Conservation (phyloP, 2,797 vertebrate genomes). For the Hypotaenidia okinawae region DNA sequence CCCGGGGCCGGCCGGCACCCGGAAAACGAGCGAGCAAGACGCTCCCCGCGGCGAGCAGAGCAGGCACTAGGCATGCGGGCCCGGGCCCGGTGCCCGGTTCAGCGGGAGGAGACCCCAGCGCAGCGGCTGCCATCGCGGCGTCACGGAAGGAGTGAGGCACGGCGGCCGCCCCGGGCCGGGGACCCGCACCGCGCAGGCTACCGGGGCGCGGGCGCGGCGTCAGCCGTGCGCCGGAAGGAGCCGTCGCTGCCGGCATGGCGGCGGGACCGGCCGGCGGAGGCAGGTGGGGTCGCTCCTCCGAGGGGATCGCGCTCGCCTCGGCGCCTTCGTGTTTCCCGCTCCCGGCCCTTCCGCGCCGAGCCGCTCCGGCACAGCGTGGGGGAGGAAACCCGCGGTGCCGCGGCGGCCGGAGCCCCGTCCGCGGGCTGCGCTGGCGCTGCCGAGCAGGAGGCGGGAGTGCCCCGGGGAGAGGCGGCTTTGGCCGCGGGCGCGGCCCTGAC, state of each 20-base stretch:
- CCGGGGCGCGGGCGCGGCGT: background rate
- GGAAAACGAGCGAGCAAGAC: background rate
- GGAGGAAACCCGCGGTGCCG: too few species aligned
- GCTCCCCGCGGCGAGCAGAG: background rate
- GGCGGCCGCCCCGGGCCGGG: background rate
- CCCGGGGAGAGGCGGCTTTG: background rate
- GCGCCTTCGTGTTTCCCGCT: too few species aligned
- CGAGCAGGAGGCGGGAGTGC: background rate
- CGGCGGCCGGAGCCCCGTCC: background rate
- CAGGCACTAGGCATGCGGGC: fast-evolving
- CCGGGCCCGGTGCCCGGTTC: background rate
- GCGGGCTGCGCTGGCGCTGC: background rate
- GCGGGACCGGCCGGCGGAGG: background rate
- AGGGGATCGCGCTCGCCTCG: background rate
- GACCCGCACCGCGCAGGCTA: background rate
- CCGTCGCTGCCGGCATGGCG: background rate
- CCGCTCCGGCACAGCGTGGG: background rate
- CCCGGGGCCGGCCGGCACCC: background rate
- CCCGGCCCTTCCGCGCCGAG: background rate
- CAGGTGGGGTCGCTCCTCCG: background rate
- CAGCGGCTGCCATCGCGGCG: background rate
- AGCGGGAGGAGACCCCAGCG: background rate
- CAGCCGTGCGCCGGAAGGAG: background rate
- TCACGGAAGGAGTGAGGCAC: background rate
- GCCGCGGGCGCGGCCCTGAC: background rate